phyloP scores from a whole-genome alignment of 2,888 invertebrate genomes.

The Blera fallax region DNA sequence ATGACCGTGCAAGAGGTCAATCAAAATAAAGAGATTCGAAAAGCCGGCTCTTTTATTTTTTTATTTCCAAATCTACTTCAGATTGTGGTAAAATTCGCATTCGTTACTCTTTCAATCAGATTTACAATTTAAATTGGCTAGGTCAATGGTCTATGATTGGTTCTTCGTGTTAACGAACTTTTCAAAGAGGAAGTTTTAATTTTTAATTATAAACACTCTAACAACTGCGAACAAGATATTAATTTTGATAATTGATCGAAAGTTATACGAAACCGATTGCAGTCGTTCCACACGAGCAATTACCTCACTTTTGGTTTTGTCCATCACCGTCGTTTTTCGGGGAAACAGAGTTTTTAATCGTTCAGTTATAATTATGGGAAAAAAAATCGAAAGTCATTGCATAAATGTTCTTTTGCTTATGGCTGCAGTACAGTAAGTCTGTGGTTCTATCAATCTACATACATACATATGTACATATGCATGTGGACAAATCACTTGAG shows the following conservation, averaged over 20 bases:
- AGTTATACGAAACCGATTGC: not conserved
- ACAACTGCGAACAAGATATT: slow-evolving; percentile 13
- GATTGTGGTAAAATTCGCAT: not conserved
- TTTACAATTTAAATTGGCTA: slow-evolving; percentile 36
- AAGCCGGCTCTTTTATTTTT: not conserved
- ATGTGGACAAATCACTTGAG: not conserved
- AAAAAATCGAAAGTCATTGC: not conserved
- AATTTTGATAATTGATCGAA: slow-evolving; percentile 6
- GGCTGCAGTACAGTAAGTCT: not conserved
- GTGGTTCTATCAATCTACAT: not conserved
- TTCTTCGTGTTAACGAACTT: slow-evolving; percentile 17
- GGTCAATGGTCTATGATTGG: slow-evolving; percentile 14
- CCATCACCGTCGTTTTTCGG: not conserved
- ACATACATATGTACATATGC: too few species aligned
- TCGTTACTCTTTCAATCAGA: not conserved
- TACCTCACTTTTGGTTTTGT: slow-evolving; percentile 8
- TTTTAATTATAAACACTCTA: not conserved
- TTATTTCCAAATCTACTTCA: not conserved
- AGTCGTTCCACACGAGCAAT: not conserved
- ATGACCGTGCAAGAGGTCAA: slow-evolving; percentile 56
- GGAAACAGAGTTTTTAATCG: not conserved
- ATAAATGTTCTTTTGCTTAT: not conserved
- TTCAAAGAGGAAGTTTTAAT: not conserved
- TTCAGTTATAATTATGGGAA: too few species aligned
- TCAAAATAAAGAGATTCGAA: not conserved